Percentiles rank a stretch among this genome's conserved stretches.
These are phyloP conservation scores for Microplitis mediator DNA, from an alignment of 1,140 invertebrate species.

Conservation along the genomic window DNA sequence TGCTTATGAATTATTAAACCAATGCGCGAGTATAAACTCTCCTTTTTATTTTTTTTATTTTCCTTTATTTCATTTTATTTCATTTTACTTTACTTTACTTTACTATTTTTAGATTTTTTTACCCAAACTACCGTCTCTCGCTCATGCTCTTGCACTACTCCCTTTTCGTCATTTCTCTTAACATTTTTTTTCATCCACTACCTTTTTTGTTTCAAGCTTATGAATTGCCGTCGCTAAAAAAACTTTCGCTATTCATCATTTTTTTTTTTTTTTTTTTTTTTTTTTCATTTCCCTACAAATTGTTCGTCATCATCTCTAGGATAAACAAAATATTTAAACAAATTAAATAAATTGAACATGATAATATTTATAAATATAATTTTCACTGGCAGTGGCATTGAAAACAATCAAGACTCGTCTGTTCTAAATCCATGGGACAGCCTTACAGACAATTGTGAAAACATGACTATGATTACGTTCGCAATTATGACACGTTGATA, in stretches of 20 bases:
- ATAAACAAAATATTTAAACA: too few species aligned
- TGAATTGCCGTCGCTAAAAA: background rate
- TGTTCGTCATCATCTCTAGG: background rate
- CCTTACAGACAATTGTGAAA: slow-evolving; percentile 30
- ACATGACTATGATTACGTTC: slow-evolving; percentile 44
- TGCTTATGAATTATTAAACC: slow-evolving; percentile 63
- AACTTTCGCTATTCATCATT: slow-evolving; percentile 7
- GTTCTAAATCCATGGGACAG: too few species aligned
- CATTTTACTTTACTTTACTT: background rate
- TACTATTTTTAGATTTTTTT: background rate
- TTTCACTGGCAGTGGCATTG: background rate
- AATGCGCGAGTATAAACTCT: slow-evolving; percentile 14
- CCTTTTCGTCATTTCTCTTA: background rate
- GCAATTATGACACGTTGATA: slow-evolving; percentile 51
- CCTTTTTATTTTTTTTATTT: background rate
- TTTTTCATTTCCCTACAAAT: background rate
- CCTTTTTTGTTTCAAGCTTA: background rate
- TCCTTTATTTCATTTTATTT: background rate
- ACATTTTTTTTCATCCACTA: background rate
- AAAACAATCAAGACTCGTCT: too few species aligned
- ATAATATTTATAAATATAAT: background rate
- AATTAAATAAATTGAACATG: too few species aligned
- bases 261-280: background rate
- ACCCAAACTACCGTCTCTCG: background rate
- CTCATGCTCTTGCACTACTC: background rate